Conservation (phyloP, 2,888 invertebrate genomes). For the Platerodrilus igneus region DNA sequence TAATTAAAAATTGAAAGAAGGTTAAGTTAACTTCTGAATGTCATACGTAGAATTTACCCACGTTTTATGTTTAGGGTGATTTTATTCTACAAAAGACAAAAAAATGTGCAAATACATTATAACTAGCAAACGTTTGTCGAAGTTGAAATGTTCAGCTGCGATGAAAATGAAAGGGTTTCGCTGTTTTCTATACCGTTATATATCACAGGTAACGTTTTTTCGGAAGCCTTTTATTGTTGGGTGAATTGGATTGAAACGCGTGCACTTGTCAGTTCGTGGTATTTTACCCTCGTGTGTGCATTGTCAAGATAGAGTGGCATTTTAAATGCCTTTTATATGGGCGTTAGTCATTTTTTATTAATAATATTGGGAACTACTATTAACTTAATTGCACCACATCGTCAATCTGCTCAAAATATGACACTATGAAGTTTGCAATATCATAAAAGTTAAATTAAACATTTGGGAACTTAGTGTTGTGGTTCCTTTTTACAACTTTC, state of each 20-base stretch:
- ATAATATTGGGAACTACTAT: too few species aligned
- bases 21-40: too few species aligned
- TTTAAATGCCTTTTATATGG: constrained; percentile 27
- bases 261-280: constrained; percentile 29
- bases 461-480: too few species aligned
- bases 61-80: too few species aligned
- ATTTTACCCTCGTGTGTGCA: constrained; percentile 27
- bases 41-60: too few species aligned
- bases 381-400: not conserved
- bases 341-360: too few species aligned
- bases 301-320: constrained; percentile 28
- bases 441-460: not conserved
- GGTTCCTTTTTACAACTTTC: too few species aligned
- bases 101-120: too few species aligned
- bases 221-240: constrained; percentile 24
- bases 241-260: constrained; percentile 29
- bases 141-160: too few species aligned
- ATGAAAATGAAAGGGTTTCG: constrained; percentile 22
- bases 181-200: too few species aligned
- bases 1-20: constrained; percentile 14
- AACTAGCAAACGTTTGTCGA: too few species aligned
- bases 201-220: constrained; percentile 19
- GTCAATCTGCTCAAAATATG: not conserved
- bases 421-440: not conserved
- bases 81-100: too few species aligned